Percentiles rank a stretch among this genome's conserved stretches.
These are phyloP conservation scores for Andrena flavipes DNA, from an alignment of 2,888 invertebrate species.

Conservation along the genomic window DNA sequence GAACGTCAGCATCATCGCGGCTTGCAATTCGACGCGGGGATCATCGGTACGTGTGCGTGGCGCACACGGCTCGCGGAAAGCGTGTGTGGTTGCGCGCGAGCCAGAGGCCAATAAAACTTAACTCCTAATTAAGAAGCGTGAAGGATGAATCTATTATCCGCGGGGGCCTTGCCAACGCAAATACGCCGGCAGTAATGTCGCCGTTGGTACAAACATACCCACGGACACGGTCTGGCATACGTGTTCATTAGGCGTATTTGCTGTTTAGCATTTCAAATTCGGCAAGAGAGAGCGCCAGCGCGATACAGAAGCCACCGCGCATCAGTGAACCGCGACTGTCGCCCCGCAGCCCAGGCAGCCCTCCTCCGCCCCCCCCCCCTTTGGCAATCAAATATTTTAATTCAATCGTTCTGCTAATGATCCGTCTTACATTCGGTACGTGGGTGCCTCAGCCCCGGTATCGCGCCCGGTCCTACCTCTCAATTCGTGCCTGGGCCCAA, in stretches of 20 bases:
- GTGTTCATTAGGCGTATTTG: conserved; percentile 85
- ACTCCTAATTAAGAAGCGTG: conserved; percentile 85
- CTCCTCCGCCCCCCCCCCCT: conserved; percentile 44
- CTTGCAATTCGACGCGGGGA: conserved; percentile 40
- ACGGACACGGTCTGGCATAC: conserved; percentile 82
- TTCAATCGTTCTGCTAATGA: conserved; percentile 82
- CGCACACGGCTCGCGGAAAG: conserved; percentile 47
- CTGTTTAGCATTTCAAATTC: conserved; percentile 85
- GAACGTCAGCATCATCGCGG: conserved; percentile 19
- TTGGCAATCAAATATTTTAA: conserved; percentile 85
- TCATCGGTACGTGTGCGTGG: conserved; percentile 39
- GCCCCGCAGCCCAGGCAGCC: conserved; percentile 35
- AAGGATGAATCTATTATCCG: conserved; percentile 84
- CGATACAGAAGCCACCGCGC: conserved; percentile 66
- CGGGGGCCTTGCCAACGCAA: conserved; percentile 76
- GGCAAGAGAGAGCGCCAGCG: conserved; percentile 72
- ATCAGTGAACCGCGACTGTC: conserved; percentile 38
- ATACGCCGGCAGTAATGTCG: conserved; percentile 80
- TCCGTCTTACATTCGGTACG: conserved; percentile 72
- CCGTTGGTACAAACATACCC: conserved; percentile 82
- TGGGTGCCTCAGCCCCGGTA: conserved; percentile 26
- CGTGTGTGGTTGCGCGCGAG: conserved; percentile 59
- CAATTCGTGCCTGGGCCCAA: conserved; percentile 4
- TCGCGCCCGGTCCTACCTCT: conserved; percentile 21
- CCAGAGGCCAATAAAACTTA: conserved; percentile 84